Percentiles rank a stretch among this genome's conserved stretches.
These are phyloP conservation scores for Listronotus oregonensis DNA, from an alignment of 1,140 invertebrate species.

Conservation along the genomic window DNA sequence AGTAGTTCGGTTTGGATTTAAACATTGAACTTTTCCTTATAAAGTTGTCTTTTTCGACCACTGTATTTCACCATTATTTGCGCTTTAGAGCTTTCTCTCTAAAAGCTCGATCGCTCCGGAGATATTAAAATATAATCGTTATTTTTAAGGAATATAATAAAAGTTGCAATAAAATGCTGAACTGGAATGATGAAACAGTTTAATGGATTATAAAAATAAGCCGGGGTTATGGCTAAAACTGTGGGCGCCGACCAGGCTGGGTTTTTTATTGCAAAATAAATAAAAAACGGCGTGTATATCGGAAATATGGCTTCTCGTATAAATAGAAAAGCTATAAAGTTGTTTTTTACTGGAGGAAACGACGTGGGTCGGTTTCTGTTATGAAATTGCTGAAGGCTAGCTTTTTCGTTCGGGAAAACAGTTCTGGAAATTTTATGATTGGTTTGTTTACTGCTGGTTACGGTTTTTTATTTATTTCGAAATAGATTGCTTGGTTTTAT, in stretches of 20 bases:
- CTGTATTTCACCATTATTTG: too few species aligned
- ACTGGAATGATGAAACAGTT: conserved; percentile 18
- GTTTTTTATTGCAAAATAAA: conserved; percentile 22
- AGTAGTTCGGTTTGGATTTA: too few species aligned
- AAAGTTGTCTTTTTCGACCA: too few species aligned
- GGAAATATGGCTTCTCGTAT: conserved; percentile 16
- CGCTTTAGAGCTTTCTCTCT: background rate
- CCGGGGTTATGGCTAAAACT: conserved; percentile 1
- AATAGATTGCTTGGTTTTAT: background rate
- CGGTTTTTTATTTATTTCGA: conserved; percentile 3
- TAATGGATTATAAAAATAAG: conserved; percentile 26
- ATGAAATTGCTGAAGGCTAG: conserved; percentile 11
- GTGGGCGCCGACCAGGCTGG: conserved; percentile 11
- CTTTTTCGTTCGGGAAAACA: conserved; percentile 4
- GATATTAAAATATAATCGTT: conserved; percentile 27
- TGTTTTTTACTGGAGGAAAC: conserved; percentile 15
- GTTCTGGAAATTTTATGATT: conserved; percentile 11
- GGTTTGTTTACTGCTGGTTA: conserved; percentile 10
- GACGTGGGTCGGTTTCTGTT: conserved; percentile 13
- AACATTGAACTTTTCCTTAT: too few species aligned
- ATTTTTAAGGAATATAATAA: conserved; percentile 29
- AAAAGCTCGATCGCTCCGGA: background rate
- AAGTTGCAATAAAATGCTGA: conserved; percentile 21
- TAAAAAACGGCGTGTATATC: conserved; percentile 16
- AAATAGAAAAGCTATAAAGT: conserved; percentile 15